phyloP scores from a whole-genome alignment of 1,140 invertebrate species.

The roundworm (Caenorhabditis elegans) region WBcel235 BX284606.5:4813001-4813500 shows the following conservation, averaged over 20 bases:
- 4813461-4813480: conserved; percentile 23
- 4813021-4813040: conserved; percentile 18
- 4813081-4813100: conserved; percentile 1
- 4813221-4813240: conserved; percentile 22
- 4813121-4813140: conserved; percentile 29
- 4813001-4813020: conserved; percentile 32
- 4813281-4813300: conserved; percentile 30
- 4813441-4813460: conserved; percentile 29
- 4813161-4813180: conserved; percentile 2
- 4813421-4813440: conserved; percentile 15
- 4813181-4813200: conserved; percentile 24
- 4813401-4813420: conserved; percentile 29
- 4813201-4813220: not conserved
- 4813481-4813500: conserved; percentile 18
- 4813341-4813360: conserved; percentile 27
- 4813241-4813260: conserved; percentile 4
- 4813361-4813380: conserved; percentile 26
- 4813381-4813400: not conserved
- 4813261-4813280: conserved; percentile 32
- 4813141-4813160: conserved; percentile 12
- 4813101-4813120: conserved; percentile 19
- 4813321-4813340: no score
- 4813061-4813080: conserved; percentile 31
- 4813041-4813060: conserved; percentile 26
- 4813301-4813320: not conserved